Percentiles rank a stretch among this genome's conserved stretches.
These are phyloP conservation scores for Lemur catta DNA, from an alignment of 2,797 vertebrate species.

Conservation along the genomic window DNA sequence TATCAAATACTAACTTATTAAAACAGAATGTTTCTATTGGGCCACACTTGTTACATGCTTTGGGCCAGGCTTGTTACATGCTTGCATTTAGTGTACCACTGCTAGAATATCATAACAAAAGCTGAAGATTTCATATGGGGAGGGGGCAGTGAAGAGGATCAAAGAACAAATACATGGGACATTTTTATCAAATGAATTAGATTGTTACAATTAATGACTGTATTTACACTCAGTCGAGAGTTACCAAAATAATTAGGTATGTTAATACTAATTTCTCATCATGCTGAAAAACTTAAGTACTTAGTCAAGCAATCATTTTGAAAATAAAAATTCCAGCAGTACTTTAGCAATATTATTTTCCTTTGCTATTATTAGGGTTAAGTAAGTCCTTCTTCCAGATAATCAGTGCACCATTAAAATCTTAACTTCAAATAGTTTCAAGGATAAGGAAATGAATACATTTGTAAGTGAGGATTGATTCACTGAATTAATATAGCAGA, in stretches of 20 bases:
- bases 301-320: neutral
- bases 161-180: neutral
- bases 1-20: neutral
- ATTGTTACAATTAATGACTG: neutral
- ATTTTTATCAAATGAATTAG: neutral
- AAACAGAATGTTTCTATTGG: neutral
- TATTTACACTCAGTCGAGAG: neutral
- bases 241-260: neutral
- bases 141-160: neutral
- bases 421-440: slow-evolving; percentile 24
- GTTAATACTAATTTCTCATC: neutral
- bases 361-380: slow-evolving; percentile 16
- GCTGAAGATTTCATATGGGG: neutral
- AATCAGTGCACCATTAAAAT: slow-evolving; percentile 32
- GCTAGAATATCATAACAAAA: neutral
- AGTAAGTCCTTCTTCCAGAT: neutral
- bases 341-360: slow-evolving; percentile 15
- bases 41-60: neutral
- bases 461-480: neutral
- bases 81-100: neutral
- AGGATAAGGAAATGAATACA: slow-evolving; percentile 28
- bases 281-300: neutral
- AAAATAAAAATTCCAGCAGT: slow-evolving; percentile 20
- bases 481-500: neutral
- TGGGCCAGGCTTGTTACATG: neutral